Evolutionary conservation across 1,140 invertebrate species (phyloP), one percentile per base, ranked within the genome.

Genomic region (Thalassaphorura encarpata): DNA sequence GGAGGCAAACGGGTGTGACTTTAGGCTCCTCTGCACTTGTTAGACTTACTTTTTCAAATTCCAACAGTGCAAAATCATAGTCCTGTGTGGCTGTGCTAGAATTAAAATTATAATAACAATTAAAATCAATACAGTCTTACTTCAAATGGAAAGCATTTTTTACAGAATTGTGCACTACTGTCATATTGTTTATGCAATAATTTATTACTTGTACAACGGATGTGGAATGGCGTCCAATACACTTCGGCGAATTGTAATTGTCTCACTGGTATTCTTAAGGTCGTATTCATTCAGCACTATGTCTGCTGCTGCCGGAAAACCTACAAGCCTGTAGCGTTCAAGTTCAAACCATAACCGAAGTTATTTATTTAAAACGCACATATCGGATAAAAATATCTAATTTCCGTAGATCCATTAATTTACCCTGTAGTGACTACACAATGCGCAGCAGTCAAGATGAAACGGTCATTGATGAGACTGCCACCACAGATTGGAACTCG

Each of bases 401-500:
- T n/a, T n/a, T n/a, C n/a, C n/a, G n/a, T n/a, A n/a, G n/a, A n/a
- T n/a, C n/a, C 13, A 26, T 28, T 43, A 16, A 27, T 28, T 43
- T 43, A 28, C 19, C 59, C 56, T 18, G 56, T 63, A 0, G 53
- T 56, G 21, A 59, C 54, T 2, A 60, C 57, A 24, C 61, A 63
- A 47, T 63, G 61, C 27, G 61, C 60, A 36, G 31, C 21, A 28
- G 18, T 36, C n/a, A 40, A 19, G 3, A 80, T 70, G 71, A 76
- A 79, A 29, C 70, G 62, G 36, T 73, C 69, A 57, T 70, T 75
- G 36, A 81, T 72, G 3, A 81, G 68, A 23, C 75, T 73, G n/a
- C 75, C 79, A 0, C 79, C 79, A 67, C 79, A 81, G 56, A 75
- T 73, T 60, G 77, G 75, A 24, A 18, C 27, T 26, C 48, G 43